A percentile compares a stretch with the other conserved stretches of the same genome.
phyloP scores from a whole-genome alignment of 2,113 vertebrate species.

The Anoplopoma fimbria region DNA sequence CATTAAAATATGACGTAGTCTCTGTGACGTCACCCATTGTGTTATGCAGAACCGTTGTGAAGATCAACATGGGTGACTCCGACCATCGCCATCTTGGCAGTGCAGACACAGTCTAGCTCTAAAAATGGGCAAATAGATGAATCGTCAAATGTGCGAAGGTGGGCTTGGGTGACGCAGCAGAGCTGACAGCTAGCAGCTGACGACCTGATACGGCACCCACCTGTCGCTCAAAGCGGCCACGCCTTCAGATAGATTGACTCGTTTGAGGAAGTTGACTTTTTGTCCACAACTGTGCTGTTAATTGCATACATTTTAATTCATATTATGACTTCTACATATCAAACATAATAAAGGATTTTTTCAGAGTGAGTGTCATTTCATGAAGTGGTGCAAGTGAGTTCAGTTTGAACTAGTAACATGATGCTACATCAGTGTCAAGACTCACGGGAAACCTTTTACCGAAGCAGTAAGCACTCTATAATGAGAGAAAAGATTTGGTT shows the following conservation, averaged over 20 bases:
- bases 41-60: too few species aligned
- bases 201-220: not conserved
- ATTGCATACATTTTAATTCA: not conserved
- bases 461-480: not conserved
- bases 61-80: too few species aligned
- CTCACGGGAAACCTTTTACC: not conserved
- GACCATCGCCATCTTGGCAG: too few species aligned
- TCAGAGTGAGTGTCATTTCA: not conserved
- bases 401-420: not conserved
- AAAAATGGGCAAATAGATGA: too few species aligned
- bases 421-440: constrained; percentile 1
- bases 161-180: not conserved
- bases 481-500: not conserved
- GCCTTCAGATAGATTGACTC: not conserved
- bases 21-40: too few species aligned
- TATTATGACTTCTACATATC: not conserved
- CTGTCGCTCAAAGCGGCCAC: not conserved
- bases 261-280: not conserved
- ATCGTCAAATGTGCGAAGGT: too few species aligned
- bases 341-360: not conserved
- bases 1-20: too few species aligned
- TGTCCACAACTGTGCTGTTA: not conserved
- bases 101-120: too few species aligned
- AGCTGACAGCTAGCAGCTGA: not conserved
- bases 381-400: not conserved